A percentile compares a stretch with the other conserved stretches of the same genome.
Evolutionary conservation across 2,888 invertebrate species (phyloP).

Genomic region (Acleris laterana): DNA sequence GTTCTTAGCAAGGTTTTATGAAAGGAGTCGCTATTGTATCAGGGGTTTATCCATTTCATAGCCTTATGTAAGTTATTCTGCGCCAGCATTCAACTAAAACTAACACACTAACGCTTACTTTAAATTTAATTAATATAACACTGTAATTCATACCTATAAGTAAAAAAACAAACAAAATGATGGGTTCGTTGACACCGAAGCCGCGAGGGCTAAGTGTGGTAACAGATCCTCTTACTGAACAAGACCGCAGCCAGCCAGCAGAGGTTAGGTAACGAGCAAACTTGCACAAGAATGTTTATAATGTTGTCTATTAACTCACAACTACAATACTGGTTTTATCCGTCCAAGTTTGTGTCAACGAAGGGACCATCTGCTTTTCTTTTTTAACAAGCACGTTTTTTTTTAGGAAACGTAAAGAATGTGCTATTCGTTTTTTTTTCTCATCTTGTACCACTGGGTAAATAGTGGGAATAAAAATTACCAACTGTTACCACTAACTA

Average conservation of each 20-base stretch:
- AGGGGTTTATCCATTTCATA: too few relatives aligned
- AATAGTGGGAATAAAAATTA: too few relatives aligned
- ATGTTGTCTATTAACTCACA: not conserved
- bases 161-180: slow-evolving; percentile 52
- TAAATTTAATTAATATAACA: too few relatives aligned
- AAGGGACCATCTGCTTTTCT: not conserved
- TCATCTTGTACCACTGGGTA: too few relatives aligned
- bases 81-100: too few relatives aligned
- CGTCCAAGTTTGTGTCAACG: not conserved
- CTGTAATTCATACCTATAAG: too few relatives aligned
- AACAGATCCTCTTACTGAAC: slow-evolving; percentile 49
- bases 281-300: slow-evolving; percentile 12
- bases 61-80: too few relatives aligned
- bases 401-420: not conserved
- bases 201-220: slow-evolving; percentile 44
- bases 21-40: too few relatives aligned
- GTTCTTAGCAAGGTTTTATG: too few relatives aligned
- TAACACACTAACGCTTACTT: too few relatives aligned
- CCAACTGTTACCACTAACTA: too few relatives aligned
- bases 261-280: slow-evolving; percentile 20
- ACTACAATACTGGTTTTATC: not conserved
- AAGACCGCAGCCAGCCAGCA: slow-evolving; percentile 39
- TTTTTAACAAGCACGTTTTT: not conserved
- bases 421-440: not conserved
- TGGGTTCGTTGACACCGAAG: slow-evolving; percentile 61